Evolutionary conservation across 2,888 invertebrate species (phyloP), one percentile per base, ranked within the genome.

Genomic region (Hirtodrosophila cameraria): DNA sequence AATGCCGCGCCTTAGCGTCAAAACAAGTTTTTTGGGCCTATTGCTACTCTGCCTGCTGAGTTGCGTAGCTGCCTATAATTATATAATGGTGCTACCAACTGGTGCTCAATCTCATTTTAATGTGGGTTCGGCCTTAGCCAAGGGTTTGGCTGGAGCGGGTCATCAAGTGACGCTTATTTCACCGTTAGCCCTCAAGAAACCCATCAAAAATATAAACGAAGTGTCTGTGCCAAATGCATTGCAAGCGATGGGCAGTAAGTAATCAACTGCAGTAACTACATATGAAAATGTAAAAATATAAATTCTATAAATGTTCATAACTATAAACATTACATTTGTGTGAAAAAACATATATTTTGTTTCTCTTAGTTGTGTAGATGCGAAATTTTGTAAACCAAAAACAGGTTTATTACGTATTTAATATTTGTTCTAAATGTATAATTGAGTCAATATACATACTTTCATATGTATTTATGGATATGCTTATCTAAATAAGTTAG

Each of bases 161-260:
- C 91, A 91, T 60, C 82, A 90, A 48, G 88, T 91, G 9, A 90
- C 89, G 2, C 75, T 91, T 1, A 71, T 90, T 2, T 88, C 90
- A 7, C 84, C 89, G 2, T 88, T 86, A 63, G 75, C 88, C 1
- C 74, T 85, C 6, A 84, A 87, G 58, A 72, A 81, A n/a, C 83
- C 84, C 1, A 60, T 90, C 5, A 36, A 74, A n/a, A 89, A 90
- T 62, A 88, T 87, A 43, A 75, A 70, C 9, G 87, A 89, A 60
- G 46, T 88, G 4, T 28, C 65, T 0, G 45, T 62, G 6, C 71
- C 71, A 8, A 38, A 25, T 15, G 2, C 71, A 2, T 0, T 78
- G 2, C 39, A 68, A 1, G 27, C 30, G 2, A 84, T 86, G 85
- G n/a, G 57, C 16, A 16, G 82, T 86, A 57, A 41, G 73, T 59